Conservation (phyloP, 1,140 invertebrate species). For the Acromyrmex charruanus region DNA sequence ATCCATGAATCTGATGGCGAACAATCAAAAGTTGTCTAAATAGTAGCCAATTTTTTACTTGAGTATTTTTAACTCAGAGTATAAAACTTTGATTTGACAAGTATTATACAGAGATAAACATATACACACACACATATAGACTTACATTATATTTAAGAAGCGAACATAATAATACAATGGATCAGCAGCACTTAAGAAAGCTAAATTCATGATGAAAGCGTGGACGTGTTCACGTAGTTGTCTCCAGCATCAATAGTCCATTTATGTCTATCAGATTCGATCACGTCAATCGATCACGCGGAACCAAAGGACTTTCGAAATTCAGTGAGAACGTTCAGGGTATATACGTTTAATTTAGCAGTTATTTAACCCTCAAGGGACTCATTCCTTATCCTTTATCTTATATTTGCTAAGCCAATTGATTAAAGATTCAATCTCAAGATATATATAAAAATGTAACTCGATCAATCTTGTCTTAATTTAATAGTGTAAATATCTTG, state of each 20-base stretch:
- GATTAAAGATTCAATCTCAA: neutral
- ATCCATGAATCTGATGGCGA: too few relatives aligned
- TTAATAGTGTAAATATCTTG: neutral
- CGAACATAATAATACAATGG: neutral
- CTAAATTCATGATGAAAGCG: constrained; percentile 26
- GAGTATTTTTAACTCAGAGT: neutral
- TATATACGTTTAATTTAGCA: neutral
- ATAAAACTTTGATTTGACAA: constrained; percentile 2
- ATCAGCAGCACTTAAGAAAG: neutral
- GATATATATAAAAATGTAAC: neutral
- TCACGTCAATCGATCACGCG: constrained; percentile 34
- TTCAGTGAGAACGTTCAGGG: neutral
- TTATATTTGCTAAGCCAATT: constrained; percentile 2
- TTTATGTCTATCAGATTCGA: constrained; percentile 28
- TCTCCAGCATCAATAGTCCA: constrained; percentile 12
- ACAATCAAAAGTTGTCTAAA: too few relatives aligned
- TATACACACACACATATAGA: neutral
- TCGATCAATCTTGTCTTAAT: neutral
- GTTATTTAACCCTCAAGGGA: constrained; percentile 11
- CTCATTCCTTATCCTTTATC: constrained; percentile 5
- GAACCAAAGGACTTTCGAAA: constrained; percentile 19
- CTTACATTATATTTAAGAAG: neutral
- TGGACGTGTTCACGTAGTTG: neutral
- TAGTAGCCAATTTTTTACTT: too few relatives aligned
- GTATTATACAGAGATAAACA: neutral